Conservation (phyloP, 2,888 invertebrate species). For the Caenorhabditis doughertyi region DNA sequence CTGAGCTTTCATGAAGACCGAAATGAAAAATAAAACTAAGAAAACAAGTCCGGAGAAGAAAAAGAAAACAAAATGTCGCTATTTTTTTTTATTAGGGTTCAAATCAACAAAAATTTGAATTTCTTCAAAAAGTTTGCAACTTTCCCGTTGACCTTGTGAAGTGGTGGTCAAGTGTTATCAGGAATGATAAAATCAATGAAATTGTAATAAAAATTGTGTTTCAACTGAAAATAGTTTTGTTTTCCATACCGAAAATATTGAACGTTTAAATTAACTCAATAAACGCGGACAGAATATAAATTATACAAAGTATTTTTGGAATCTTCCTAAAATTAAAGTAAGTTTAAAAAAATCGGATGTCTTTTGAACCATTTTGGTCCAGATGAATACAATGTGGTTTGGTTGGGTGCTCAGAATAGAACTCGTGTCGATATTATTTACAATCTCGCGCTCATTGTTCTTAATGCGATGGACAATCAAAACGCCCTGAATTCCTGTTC, state of each 20-base stretch:
- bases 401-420: conserved; percentile 27
- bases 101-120: too few species aligned
- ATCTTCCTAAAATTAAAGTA: neutral
- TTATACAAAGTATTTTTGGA: too few species aligned
- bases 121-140: too few species aligned
- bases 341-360: neutral
- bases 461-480: conserved; percentile 63
- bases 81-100: too few species aligned
- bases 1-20: too few species aligned
- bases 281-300: too few species aligned
- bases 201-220: neutral
- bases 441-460: conserved; percentile 54
- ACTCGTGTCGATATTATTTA: conserved; percentile 57
- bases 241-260: too few species aligned
- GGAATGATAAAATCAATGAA: neutral
- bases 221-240: conserved; percentile 1
- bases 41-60: neutral
- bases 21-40: neutral
- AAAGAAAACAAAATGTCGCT: too few species aligned
- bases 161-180: neutral
- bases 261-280: too few species aligned
- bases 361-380: too few species aligned
- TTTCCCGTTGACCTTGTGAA: too few species aligned
- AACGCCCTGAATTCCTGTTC: conserved; percentile 57
- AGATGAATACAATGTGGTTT: conserved; percentile 7